phyloP scores from a whole-genome alignment of 2,113 vertebrate genomes.

The Albula glossodonta region DNA sequence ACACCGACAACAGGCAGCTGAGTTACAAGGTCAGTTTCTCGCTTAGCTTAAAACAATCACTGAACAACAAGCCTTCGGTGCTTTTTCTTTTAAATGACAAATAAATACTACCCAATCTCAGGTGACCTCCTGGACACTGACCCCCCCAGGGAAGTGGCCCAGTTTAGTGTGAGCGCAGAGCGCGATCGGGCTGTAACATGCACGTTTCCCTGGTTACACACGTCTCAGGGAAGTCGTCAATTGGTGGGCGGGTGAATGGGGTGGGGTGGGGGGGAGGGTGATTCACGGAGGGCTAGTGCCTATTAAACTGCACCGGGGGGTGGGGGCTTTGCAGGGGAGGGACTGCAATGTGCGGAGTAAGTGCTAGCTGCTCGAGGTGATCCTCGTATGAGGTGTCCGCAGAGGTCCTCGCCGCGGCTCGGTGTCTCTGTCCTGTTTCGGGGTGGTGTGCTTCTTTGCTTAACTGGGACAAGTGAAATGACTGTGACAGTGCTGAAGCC shows the following conservation, averaged over 20 bases:
- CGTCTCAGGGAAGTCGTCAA: not conserved
- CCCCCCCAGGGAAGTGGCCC: not conserved
- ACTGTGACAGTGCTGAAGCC: not conserved
- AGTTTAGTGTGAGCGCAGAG: not conserved
- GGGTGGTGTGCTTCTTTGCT: not conserved
- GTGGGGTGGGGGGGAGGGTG: not conserved
- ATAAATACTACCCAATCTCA: not conserved
- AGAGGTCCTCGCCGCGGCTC: not conserved
- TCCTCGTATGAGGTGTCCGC: not conserved
- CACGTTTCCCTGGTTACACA: not conserved
- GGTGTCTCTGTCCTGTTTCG: not conserved
- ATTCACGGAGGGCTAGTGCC: not conserved
- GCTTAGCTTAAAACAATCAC: not conserved
- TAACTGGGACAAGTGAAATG: not conserved
- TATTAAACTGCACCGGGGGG: not conserved
- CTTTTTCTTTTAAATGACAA: constrained; percentile 6
- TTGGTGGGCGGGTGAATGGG: too few species aligned
- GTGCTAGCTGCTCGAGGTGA: not conserved
- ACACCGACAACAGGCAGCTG: not conserved
- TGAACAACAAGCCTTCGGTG: not conserved
- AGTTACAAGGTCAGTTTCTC: not conserved
- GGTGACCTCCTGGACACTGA: not conserved
- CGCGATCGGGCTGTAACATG: too few species aligned
- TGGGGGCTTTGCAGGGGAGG: not conserved
- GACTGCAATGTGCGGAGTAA: not conserved